Conservation (phyloP, 2,888 invertebrate species). For the Villa cingulata region DNA sequence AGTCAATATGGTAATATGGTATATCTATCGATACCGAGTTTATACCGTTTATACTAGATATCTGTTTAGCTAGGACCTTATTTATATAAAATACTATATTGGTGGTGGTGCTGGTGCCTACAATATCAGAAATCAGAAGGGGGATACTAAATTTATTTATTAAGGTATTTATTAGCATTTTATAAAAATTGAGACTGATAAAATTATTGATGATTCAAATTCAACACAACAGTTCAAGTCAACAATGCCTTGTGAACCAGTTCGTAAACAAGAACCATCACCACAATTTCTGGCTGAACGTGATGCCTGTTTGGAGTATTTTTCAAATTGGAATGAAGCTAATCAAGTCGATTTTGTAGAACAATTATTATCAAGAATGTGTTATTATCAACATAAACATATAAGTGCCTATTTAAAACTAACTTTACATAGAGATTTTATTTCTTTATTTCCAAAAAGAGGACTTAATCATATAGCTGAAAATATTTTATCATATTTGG, state of each 20-base stretch:
- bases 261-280: no score
- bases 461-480: conserved; percentile 96
- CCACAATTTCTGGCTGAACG: conserved; percentile 65
- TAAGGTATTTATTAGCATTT: no score
- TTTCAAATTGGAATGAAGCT: conserved; percentile 82
- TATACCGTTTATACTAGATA: no score
- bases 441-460: conserved; percentile 92
- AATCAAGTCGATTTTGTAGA: conserved; percentile 96
- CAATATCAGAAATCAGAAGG: no score
- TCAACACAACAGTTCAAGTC: conserved; percentile 57
- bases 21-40: no score
- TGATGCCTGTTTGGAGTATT: conserved; percentile 70
- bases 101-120: no score
- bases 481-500: conserved; percentile 91
- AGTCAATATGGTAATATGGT: no score
- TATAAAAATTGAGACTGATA: conserved; percentile 87
- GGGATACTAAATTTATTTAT: no score
- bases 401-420: conserved; percentile 93
- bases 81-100: no score
- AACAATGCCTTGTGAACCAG: conserved; percentile 57
- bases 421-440: no score
- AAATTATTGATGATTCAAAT: conserved; percentile 70
- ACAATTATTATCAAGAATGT: conserved; percentile 87
- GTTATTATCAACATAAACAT: conserved; percentile 98
- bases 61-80: no score